phyloP scores from a whole-genome alignment of 1,140 invertebrate species.

The Neelides sp. region DNA sequence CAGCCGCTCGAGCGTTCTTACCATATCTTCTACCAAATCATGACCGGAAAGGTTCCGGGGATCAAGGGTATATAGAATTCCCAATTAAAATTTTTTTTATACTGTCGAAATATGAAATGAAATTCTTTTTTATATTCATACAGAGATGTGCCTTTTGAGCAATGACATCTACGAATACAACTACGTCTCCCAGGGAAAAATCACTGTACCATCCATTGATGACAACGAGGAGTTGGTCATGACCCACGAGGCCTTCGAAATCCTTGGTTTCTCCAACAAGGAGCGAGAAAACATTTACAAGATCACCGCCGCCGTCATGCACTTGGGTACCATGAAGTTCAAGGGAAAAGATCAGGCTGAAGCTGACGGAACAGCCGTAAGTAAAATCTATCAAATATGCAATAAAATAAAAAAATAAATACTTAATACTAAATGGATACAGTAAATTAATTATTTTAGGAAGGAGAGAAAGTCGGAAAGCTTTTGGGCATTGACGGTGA shows the following conservation, averaged over 20 bases:
- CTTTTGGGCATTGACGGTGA: slow-evolving; percentile 42
- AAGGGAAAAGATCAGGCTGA: slow-evolving; percentile 41
- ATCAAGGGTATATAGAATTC: slow-evolving; percentile 37
- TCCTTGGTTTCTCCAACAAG: slow-evolving; percentile 45
- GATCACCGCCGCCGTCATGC: slow-evolving; percentile 45
- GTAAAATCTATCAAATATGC: no score
- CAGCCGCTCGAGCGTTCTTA: slow-evolving; percentile 52
- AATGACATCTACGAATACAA: slow-evolving; percentile 51
- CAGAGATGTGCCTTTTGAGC: slow-evolving; percentile 33
- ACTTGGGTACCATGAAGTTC: slow-evolving; percentile 52
- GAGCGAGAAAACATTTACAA: slow-evolving; percentile 49
- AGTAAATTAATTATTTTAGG: slow-evolving; percentile 1
- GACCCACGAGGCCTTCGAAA: slow-evolving; percentile 66
- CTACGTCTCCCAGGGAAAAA: slow-evolving; percentile 79
- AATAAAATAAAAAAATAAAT: slow-evolving; percentile 2
- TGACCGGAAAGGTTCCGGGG: slow-evolving; percentile 42
- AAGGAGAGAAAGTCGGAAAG: slow-evolving; percentile 32
- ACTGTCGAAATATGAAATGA: background rate
- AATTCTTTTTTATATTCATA: background rate
- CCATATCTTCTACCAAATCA: slow-evolving; percentile 59
- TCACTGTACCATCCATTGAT: slow-evolving; percentile 81
- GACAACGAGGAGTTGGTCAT: slow-evolving; percentile 77
- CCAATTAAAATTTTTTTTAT: background rate
- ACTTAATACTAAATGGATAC: background rate
- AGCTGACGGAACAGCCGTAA: slow-evolving; percentile 42